Evolutionary conservation across 2,888 invertebrate genomes (phyloP), one percentile per base, ranked within the genome.

Genomic region (Chalcis sispes): DNA sequence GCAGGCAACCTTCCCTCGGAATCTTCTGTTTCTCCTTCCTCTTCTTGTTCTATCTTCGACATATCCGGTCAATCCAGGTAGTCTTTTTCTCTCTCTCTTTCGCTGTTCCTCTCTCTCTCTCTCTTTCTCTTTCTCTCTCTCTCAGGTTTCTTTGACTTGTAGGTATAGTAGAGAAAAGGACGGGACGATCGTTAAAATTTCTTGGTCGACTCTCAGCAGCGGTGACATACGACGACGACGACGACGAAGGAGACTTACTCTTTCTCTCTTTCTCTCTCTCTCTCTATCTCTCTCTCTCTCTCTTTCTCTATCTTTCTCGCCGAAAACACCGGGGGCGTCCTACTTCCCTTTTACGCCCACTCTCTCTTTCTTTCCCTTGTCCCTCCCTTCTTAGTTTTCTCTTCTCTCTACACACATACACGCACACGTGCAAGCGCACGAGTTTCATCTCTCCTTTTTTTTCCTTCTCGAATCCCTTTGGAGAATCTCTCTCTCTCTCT

Each of bases 151-250:
- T n/a, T n/a, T n/a, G n/a, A n/a, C n/a, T n/a, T n/a, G n/a, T n/a
- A n/a, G n/a, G n/a, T n/a, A n/a, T n/a, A n/a, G n/a, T n/a, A n/a
- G 42, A 59, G 79, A 79, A 73, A 72, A 73, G 77, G 81, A 81
- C 81, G 82, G 82, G 81, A 72, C 79, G 84, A 85, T 86, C 84
- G 82, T 85, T 86, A 82, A 85, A 85, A 84, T 84, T 84, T 84
- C 81, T 84, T 80, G 78, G 79, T 79, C 72, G 72, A 13, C 2
- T 67, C 64, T 67, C 77, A 61, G 81, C 81, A 80, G 4, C 81
- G 80, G 79, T 82, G 83, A 83, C 82, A 83, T 79, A 77, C 79
- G 66, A 32, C 58, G 62, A 20, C 40, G 42, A 46, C n/a, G n/a
- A n/a, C n/a, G n/a, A n/a, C n/a, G n/a, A n/a, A n/a, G n/a, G n/a